Evolutionary conservation across 2,113 vertebrate genomes (phyloP).

Genomic region (Miniopterus natalensis): DNA sequence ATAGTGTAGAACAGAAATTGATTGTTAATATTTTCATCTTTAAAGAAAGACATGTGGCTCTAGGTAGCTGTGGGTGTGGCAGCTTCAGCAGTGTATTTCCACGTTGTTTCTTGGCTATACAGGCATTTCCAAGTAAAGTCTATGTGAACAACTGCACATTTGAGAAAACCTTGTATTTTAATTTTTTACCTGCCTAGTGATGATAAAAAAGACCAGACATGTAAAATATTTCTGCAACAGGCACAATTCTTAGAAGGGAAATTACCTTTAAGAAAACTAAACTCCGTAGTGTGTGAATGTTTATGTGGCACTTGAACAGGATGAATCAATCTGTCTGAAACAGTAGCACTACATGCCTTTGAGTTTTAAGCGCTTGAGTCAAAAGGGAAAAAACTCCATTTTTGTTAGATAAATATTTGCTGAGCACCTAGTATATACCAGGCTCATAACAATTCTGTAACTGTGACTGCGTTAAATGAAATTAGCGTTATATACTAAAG

Average conservation of each 20-base stretch:
- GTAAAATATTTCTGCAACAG: conserved; percentile 64
- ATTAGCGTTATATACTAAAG: conserved; percentile 9
- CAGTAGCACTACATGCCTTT: conserved; percentile 80
- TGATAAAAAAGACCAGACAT: conserved; percentile 73
- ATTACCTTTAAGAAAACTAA: conserved; percentile 86
- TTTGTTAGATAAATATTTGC: conserved; percentile 15
- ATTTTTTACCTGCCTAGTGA: conserved; percentile 81
- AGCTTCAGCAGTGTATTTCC: neutral
- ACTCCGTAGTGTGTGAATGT: conserved; percentile 84
- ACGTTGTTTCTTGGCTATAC: conserved; percentile 59
- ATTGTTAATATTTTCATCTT: neutral
- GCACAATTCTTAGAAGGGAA: conserved; percentile 84
- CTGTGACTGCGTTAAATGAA: neutral
- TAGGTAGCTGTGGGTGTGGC: neutral
- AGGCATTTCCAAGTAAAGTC: conserved; percentile 73
- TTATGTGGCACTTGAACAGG: conserved; percentile 85
- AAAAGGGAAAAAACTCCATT: conserved; percentile 47
- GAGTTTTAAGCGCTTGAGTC: conserved; percentile 78
- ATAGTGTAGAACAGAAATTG: neutral
- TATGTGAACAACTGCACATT: conserved; percentile 40
- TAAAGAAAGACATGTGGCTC: neutral
- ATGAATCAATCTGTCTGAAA: conserved; percentile 84
- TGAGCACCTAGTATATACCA: neutral
- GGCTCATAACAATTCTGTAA: no score
- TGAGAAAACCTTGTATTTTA: conserved; percentile 81